These are phyloP conservation scores for Cinara cedri DNA, from an alignment of 2,888 invertebrate genomes.

Conservation along the genomic window DNA sequence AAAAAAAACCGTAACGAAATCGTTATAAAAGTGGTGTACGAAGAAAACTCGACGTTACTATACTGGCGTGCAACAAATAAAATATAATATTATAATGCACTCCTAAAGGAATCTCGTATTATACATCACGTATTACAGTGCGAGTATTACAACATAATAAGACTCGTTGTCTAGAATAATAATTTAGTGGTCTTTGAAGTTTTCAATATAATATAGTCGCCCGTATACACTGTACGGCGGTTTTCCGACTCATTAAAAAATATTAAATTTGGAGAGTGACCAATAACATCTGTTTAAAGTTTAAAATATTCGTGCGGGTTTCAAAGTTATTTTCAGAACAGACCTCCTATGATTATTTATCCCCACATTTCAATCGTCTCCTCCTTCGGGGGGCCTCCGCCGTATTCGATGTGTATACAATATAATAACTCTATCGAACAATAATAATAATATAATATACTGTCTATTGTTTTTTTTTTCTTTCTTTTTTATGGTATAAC, in stretches of 20 bases:
- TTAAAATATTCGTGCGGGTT: conserved; percentile 32
- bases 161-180: conserved; percentile 25
- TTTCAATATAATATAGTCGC: conserved; percentile 11
- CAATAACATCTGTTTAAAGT: conserved; percentile 55
- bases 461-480: too few species aligned
- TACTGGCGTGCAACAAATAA: too few species aligned
- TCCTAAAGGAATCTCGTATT: too few species aligned
- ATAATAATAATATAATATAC: not conserved
- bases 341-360: conserved; percentile 27
- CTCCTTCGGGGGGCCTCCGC: not conserved
- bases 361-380: conserved; percentile 3
- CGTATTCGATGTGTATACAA: not conserved
- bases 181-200: conserved; percentile 39
- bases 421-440: too few species aligned
- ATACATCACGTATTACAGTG: too few species aligned
- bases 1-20: too few species aligned
- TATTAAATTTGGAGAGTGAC: conserved; percentile 52
- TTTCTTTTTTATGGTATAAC: too few species aligned
- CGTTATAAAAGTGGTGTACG: not conserved
- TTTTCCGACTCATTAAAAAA: conserved; percentile 41
- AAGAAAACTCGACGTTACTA: too few species aligned
- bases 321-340: conserved; percentile 35
- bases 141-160: not conserved
- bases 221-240: not conserved
- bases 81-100: too few species aligned